phyloP scores from a whole-genome alignment of 2,797 vertebrate genomes.

The Bradypodion pumilum region DNA sequence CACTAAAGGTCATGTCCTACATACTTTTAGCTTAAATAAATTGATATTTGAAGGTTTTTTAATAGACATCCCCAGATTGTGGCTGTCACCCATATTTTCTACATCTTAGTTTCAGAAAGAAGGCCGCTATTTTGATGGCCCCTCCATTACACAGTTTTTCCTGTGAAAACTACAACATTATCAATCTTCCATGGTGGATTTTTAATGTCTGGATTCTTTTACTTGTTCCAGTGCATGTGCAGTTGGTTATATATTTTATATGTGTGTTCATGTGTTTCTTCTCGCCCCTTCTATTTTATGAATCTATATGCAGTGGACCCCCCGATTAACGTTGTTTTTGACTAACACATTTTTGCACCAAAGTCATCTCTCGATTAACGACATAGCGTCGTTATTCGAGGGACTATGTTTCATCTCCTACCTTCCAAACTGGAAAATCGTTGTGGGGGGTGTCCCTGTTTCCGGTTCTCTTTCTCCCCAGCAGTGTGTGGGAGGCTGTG shows the following conservation, averaged over 20 bases:
- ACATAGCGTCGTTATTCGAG: too few species aligned
- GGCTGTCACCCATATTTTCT: not conserved
- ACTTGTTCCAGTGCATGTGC: not conserved
- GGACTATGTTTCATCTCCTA: too few species aligned
- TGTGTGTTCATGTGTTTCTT: not conserved
- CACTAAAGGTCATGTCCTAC: conserved; percentile 14
- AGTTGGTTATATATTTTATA: not conserved
- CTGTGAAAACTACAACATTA: too few species aligned
- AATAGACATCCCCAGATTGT: not conserved
- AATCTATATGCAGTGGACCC: too few species aligned
- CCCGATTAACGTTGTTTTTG: too few species aligned
- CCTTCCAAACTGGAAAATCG: too few species aligned
- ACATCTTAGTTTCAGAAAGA: not conserved
- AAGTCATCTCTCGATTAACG: too few species aligned
- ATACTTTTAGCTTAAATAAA: not conserved
- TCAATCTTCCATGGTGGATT: not conserved
- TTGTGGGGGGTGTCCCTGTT: too few species aligned
- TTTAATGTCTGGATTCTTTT: not conserved
- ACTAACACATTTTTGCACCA: too few species aligned
- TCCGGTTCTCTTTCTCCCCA: too few species aligned
- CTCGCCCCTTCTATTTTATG: not conserved
- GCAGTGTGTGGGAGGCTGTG: too few species aligned
- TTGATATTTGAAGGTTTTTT: not conserved
- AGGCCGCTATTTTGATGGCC: not conserved
- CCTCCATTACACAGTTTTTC: not conserved